Base-by-base conservation (phyloP, 2,888 invertebrate species). In the Mythimna vitellina region DNA sequence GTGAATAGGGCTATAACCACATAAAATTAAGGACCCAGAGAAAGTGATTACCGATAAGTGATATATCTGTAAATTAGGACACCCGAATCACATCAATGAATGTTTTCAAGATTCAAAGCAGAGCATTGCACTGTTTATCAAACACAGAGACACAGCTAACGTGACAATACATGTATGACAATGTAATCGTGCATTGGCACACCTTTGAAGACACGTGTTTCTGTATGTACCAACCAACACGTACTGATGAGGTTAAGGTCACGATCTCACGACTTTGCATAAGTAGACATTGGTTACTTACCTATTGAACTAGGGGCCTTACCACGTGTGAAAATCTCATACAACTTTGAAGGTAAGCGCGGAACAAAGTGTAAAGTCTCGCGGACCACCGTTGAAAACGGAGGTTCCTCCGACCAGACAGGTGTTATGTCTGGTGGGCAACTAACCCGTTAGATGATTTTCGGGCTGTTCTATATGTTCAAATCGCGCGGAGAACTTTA, bases 231-330 rank as follows among this genome's bases (percentile, higher is more conserved):
- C 9, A n/a, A 32, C 22, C 8, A n/a, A 51, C 49, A 51, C 8
- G 12, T 49, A 64, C 35, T 49, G 49, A 61, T 0, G 61, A 60
- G 70, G 66, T 81, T 61, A 79, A 81, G 77, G 81, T 68, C 71
- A 76, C 57, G 56, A 62, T n/a, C 64, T 78, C 64, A 78, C 65
- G 81, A 64, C 35, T 61, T 56, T 61, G 57, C 51, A 63, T 80
- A 67, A 67, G 22, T 32, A 64, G 14, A 1, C 61, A 53, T 62
- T 63, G 38, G 35, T n/a, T 54, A 17, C 22, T 6, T 17, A 64
- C 8, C 29, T 32, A 49, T 25, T 29, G 25, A 14, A 25, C 17
- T 29, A 7, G 20, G 4, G 14, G 46, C 17, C 17, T 46, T 46
- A 46, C 42, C 3, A 42, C 38, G 35, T 35, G 35, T 38, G 29